Evolutionary conservation across 2,888 invertebrate genomes (phyloP).

Genomic region (Erebia aethiops): DNA sequence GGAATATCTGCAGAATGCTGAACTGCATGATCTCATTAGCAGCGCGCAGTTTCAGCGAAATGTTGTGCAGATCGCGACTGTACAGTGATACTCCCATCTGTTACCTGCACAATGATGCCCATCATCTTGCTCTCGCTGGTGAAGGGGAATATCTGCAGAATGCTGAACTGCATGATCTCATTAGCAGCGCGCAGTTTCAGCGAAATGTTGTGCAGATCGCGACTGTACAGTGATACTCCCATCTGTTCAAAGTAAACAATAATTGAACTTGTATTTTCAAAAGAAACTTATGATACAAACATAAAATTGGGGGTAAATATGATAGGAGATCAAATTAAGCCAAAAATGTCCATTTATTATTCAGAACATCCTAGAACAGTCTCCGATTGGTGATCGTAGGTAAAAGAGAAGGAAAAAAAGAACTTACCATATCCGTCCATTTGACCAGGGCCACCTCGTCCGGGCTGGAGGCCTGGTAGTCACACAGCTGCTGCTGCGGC

Average conservation of each 20-base stretch:
- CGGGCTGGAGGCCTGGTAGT: constrained; percentile 93
- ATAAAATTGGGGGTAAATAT: too few relatives aligned
- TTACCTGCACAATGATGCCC: constrained; percentile 93
- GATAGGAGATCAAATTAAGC: neutral
- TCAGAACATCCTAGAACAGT: neutral
- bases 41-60: constrained; percentile 86
- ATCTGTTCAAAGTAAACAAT: constrained; percentile 53
- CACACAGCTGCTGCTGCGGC: constrained; percentile 77
- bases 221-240: constrained; percentile 84
- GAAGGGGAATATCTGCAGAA: constrained; percentile 93
- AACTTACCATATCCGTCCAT: constrained; percentile 90
- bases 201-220: constrained; percentile 86
- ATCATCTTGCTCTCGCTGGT: constrained; percentile 95
- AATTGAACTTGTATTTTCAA: too few relatives aligned
- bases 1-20: too few relatives aligned
- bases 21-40: too few relatives aligned
- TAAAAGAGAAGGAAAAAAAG: too few relatives aligned
- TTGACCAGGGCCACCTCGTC: constrained; percentile 97
- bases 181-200: constrained; percentile 85
- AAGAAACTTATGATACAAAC: neutral
- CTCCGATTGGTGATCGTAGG: too few relatives aligned
- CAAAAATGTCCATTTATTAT: neutral
- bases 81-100: constrained; percentile 84
- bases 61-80: constrained; percentile 84
- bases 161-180: constrained; percentile 85